Evolutionary conservation across 2,113 vertebrate species (phyloP).

Genomic region (Nycticebus coucang): DNA sequence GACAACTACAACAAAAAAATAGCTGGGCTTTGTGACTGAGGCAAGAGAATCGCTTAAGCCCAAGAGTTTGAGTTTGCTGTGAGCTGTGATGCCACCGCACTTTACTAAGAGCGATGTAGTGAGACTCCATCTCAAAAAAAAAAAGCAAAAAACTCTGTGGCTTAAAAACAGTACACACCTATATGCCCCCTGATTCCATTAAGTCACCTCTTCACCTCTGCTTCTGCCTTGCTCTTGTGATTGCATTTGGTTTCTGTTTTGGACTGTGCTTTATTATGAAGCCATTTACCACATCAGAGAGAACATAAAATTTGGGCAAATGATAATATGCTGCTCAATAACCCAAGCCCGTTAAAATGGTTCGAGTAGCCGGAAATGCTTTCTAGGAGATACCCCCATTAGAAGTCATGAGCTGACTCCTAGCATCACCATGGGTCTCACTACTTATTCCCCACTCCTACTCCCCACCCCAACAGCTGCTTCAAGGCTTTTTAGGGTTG

Average conservation of each 20-base stretch:
- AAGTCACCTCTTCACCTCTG: background rate
- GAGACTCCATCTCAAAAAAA: too few relatives aligned
- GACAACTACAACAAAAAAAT: too few relatives aligned
- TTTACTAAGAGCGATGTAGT: too few relatives aligned
- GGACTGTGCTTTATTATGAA: background rate
- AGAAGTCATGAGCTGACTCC: background rate
- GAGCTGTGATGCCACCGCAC: too few relatives aligned
- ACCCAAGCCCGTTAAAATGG: background rate
- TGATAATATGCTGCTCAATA: background rate
- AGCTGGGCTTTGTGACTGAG: too few relatives aligned
- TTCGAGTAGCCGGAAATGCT: background rate
- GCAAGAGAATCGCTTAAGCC: too few relatives aligned
- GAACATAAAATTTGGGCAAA: background rate
- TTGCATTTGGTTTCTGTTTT: background rate
- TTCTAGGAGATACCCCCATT: background rate
- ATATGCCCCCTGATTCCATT: background rate
- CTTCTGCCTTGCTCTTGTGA: background rate
- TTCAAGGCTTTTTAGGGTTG: background rate
- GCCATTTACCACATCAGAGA: background rate
- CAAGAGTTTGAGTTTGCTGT: too few relatives aligned
- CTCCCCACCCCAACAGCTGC: background rate
- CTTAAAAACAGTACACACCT: background rate
- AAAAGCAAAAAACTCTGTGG: background rate
- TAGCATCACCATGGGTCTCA: background rate
- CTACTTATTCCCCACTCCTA: background rate